Base-by-base conservation (phyloP, 2,888 invertebrate species). In the Spodoptera picta region DNA sequence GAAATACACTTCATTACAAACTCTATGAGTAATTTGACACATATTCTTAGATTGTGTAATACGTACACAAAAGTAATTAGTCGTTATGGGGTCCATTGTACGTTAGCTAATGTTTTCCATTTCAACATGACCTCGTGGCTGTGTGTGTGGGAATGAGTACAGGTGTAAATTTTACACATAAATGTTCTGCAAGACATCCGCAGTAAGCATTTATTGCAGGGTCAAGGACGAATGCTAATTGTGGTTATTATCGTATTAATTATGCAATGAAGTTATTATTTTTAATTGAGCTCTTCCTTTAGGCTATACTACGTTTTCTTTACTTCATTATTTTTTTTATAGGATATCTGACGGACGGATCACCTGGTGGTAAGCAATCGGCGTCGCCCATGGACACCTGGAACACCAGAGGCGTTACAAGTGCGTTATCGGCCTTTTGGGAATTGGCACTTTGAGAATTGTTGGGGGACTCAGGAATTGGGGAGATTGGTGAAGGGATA, bases 131-230 rank as follows among this genome's bases (percentile, higher is more conserved):
- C 85, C 83, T 82, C 83, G 78, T 56, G 69, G 76, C 67, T 79
- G 75, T 79, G 70, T 65, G 54, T 79, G 87, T 89, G 89, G 83
- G 89, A 90, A 90, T 83, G 80, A 68, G 87, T 60, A 83, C 88
- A 78, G 56, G 58, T 67, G 64, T 73, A 79, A 72, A 58, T 76
- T 73, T 65, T 73, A 68, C 55, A 68, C 67, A 63, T 58, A 64
- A 69, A 76, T 60, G 59, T 72, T 65, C 53, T 62, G 53, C 50
- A 75, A 69, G 58, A 64, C 63, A 62, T 63, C 45, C 52, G 60
- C 67, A 69, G 48, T 60, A 58, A 57, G 69, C 63, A 42, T 69
- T 66, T 77, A 56, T 62, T 59, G 66, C 57, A 75, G 70, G 72
- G 78, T 79, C 75, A 78, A 77, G 79, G 72, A 42, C 59, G 27